Percentiles rank a stretch among this genome's conserved stretches.
These are phyloP conservation scores for Auanema sp. DNA, from an alignment of 2,888 invertebrate species.

Conservation along the genomic window DNA sequence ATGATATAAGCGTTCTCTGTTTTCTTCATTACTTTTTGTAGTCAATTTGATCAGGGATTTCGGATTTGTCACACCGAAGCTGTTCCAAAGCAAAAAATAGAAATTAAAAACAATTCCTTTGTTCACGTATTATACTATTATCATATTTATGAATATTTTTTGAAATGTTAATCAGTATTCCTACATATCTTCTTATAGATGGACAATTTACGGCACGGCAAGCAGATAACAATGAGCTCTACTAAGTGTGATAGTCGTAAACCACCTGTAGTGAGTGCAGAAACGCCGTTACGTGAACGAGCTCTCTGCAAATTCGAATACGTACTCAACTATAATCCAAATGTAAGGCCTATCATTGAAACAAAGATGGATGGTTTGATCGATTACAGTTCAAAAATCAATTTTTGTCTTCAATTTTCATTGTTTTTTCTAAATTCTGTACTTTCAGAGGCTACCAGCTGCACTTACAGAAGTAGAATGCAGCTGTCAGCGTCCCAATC, in stretches of 20 bases:
- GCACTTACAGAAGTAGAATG: conserved; percentile 63
- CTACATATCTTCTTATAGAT: conserved; percentile 33
- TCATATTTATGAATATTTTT: not conserved
- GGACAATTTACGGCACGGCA: conserved; percentile 50
- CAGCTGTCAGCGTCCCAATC: conserved; percentile 57
- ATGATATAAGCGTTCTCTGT: too few relatives aligned
- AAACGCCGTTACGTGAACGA: conserved; percentile 59
- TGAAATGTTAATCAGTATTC: not conserved
- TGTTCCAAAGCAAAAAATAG: too few relatives aligned
- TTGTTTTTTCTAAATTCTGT: conserved; percentile 2
- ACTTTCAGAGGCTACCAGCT: conserved; percentile 59
- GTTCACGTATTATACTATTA: too few relatives aligned
- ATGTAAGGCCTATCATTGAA: conserved; percentile 30
- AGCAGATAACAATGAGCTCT: conserved; percentile 60
- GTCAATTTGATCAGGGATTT: too few relatives aligned
- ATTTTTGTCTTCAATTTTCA: not conserved
- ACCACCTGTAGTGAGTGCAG: conserved; percentile 52
- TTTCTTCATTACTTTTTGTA: too few relatives aligned
- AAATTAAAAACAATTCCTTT: too few relatives aligned
- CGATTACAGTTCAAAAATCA: conserved; percentile 1
- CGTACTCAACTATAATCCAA: conserved; percentile 61
- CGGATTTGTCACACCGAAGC: too few relatives aligned
- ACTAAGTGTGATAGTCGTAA: conserved; percentile 58
- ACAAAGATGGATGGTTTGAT: not conserved
- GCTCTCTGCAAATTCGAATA: conserved; percentile 63